phyloP scores from a whole-genome alignment of 2,888 invertebrate genomes.

The Heliconius ethilla region DNA sequence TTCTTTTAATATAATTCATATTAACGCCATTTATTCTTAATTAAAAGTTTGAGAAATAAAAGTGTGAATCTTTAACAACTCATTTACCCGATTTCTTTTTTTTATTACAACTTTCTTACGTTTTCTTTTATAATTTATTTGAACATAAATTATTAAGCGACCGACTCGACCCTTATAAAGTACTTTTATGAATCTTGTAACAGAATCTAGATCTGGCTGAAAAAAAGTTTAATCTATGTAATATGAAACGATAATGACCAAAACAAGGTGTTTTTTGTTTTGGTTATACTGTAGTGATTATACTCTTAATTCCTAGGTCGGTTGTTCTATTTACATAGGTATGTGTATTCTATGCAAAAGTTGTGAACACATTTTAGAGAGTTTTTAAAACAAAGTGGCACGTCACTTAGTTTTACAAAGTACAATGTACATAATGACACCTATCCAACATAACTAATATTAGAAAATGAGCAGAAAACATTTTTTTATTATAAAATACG shows the following conservation, averaged over 20 bases:
- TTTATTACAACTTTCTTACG: constrained; percentile 24
- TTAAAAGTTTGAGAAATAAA: constrained; percentile 33
- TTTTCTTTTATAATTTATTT: constrained; percentile 29
- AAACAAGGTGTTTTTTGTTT: too few relatives aligned
- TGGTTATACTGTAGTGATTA: not conserved
- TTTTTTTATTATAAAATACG: not conserved
- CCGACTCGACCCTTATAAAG: not conserved
- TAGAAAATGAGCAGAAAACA: not conserved
- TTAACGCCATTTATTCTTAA: constrained; percentile 35
- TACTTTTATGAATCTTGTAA: constrained; percentile 7
- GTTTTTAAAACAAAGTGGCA: too few relatives aligned
- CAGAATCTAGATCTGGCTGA: not conserved
- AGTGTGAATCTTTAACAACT: constrained; percentile 31
- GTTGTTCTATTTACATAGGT: not conserved
- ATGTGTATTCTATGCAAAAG: too few relatives aligned
- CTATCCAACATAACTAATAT: too few relatives aligned
- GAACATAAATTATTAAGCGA: constrained; percentile 29
- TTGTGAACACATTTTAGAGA: not conserved
- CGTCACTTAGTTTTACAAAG: not conserved
- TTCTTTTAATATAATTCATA: constrained; percentile 37
- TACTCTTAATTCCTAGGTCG: not conserved
- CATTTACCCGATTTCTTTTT: constrained; percentile 12
- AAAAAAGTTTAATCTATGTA: not conserved
- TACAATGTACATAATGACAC: too few relatives aligned
- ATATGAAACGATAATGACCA: too few relatives aligned